Evolutionary conservation across 2,888 invertebrate species (phyloP), one percentile per base, ranked within the genome.

Genomic region (Herminia tarsipennalis): DNA sequence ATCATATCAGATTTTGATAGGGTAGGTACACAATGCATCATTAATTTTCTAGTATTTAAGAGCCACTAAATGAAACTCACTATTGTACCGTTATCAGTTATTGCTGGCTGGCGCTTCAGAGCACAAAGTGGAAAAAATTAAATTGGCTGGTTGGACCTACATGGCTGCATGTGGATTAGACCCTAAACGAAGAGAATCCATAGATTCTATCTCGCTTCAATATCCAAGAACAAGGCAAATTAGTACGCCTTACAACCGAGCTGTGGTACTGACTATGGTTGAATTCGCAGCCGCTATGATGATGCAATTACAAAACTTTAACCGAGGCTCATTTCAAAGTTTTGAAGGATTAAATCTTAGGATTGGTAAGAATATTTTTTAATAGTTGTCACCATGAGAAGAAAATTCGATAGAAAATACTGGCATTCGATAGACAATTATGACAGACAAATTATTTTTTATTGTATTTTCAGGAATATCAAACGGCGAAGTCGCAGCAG

Each of bases 161-260:
- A 98, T 99, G 98, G 98, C 98, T 1, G 98, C 98, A 1, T 97
- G 97, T 71, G 99, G 99, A 0, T 90, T 99, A 33, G 95, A 96
- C 66, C 94, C 96, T 0, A 94, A 93, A 18, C 92, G 94, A 36
- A 92, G 95, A 44, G 93, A 93, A 68, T 94, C 94, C 1, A 84
- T 86, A 0, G 91, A 87, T 42, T 86, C 91, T 1, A 57, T 76
- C 0, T 84, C 87, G 0, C 54, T 58, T 12, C 39, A 66, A 8
- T 66, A 58, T 13, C 68, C 74, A 1, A 68, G 50, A 9, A 14
- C 44, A 35, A 76, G 68, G 5, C 79, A 82, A 33, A 85, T 83
- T 59, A 82, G 81, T 9, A 37, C 24, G 34, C 76, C 82, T 2
- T 87, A 91, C 56, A 86, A 83, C 27, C 76, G 78, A 45, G 84